These are phyloP conservation scores for Euphysa ruthae DNA, from an alignment of 30 jellyfish, hydroid and myxozoan species.

Conservation along the genomic window DNA sequence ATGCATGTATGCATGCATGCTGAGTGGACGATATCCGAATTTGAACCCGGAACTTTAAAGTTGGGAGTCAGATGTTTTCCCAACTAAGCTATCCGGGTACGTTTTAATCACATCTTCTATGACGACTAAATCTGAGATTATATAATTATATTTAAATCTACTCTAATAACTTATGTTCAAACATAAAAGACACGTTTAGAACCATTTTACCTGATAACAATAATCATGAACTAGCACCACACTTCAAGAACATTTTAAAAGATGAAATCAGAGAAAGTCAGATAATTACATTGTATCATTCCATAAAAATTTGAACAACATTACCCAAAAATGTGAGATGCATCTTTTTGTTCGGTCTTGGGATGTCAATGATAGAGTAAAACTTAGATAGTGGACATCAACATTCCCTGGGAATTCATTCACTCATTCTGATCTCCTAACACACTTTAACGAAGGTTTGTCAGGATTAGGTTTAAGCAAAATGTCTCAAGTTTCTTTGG, in stretches of 20 bases:
- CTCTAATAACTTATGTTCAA: no score
- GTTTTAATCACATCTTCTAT: no score
- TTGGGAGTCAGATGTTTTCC: no score
- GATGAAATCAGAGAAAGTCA: not conserved
- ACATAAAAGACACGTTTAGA: no score
- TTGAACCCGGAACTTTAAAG: no score
- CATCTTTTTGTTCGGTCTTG: not conserved
- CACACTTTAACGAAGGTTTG: not conserved
- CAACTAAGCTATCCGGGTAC: no score
- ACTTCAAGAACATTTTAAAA: not conserved
- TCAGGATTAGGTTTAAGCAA: not conserved
- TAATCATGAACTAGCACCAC: constrained; percentile 2
- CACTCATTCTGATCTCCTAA: constrained; percentile 1
- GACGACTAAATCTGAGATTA: no score
- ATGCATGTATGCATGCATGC: no score
- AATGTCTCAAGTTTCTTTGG: not conserved
- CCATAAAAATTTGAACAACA: constrained; percentile 1
- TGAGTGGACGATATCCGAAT: no score
- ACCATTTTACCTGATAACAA: no score
- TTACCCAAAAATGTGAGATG: constrained; percentile 6
- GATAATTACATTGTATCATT: not conserved
- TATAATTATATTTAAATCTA: no score
- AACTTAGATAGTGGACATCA: not conserved
- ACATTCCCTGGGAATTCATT: not conserved
- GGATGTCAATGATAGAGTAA: not conserved